phyloP scores from a whole-genome alignment of 1,140 invertebrate genomes.

The Schlechtendalia chinensis region DNA sequence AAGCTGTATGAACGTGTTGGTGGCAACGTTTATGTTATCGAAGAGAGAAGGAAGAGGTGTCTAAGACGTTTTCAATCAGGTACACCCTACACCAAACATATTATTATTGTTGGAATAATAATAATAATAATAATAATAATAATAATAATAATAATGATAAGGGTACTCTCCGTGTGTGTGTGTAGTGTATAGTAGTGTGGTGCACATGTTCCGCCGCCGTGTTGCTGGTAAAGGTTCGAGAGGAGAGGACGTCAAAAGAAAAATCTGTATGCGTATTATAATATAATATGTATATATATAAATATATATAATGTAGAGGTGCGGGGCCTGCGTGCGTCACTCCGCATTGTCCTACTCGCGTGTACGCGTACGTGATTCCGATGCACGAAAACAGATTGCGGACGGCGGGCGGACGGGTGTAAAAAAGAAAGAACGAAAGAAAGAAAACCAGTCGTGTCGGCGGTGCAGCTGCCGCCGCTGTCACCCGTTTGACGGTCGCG shows the following conservation, averaged over 20 bases:
- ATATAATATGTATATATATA: too few relatives aligned
- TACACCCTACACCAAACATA: not conserved
- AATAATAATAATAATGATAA: conserved; percentile 27
- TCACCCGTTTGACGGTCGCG: conserved; percentile 36
- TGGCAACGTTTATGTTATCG: not conserved
- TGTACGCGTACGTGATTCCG: conserved; percentile 13
- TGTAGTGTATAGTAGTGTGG: not conserved
- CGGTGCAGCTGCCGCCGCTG: conserved; percentile 7
- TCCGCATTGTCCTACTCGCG: not conserved
- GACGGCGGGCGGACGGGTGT: not conserved
- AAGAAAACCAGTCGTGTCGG: conserved; percentile 40
- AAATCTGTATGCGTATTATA: conserved; percentile 1
- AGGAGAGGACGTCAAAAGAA: not conserved
- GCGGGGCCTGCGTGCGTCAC: not conserved
- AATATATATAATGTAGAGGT: too few relatives aligned
- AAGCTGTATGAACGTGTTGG: conserved; percentile 1
- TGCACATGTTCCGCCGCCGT: not conserved
- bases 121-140: conserved; percentile 3
- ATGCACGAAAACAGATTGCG: conserved; percentile 42
- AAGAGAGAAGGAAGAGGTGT: not conserved
- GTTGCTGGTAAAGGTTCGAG: not conserved
- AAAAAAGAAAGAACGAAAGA: not conserved
- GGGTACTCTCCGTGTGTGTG: not conserved
- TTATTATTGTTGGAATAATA: not conserved
- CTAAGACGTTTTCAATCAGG: conserved; percentile 24